Percentiles rank a stretch among this genome's conserved stretches.
Evolutionary conservation across 2,113 vertebrate species (phyloP).

Genomic region (Formicarius rufipectus): DNA sequence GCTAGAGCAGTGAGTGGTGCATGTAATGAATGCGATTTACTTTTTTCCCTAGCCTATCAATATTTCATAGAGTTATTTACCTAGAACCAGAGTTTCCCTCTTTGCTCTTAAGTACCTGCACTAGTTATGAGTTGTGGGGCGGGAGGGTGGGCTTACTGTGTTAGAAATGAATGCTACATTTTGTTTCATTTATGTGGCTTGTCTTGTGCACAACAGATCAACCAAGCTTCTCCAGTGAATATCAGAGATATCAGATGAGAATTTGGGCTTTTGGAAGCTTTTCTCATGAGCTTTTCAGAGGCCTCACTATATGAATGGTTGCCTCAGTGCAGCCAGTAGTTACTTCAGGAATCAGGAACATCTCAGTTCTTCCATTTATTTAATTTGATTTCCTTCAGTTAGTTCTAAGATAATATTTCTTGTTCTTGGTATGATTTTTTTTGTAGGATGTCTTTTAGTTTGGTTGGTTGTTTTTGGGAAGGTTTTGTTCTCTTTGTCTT

Average conservation of each 20-base stretch:
- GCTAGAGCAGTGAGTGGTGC: neutral
- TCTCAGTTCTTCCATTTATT: neutral
- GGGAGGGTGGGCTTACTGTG: fast-evolving
- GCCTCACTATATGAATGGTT: fast-evolving
- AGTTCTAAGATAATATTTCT: neutral
- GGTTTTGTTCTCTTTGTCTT: neutral
- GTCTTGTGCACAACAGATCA: neutral
- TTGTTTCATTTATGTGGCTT: neutral
- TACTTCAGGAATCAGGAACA: neutral
- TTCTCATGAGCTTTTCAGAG: neutral
- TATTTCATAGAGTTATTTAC: neutral
- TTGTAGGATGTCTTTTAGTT: fast-evolving
- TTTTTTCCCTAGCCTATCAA: neutral
- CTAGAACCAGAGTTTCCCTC: neutral
- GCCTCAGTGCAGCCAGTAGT: neutral
- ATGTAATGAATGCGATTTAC: neutral
- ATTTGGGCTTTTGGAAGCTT: neutral
- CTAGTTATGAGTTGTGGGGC: neutral
- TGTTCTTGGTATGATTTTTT: neutral
- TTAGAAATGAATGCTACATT: neutral
- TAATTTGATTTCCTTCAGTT: neutral
- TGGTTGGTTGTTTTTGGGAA: fast-evolving
- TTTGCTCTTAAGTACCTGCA: neutral
- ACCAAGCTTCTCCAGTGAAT: neutral
- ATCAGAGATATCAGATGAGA: neutral